phyloP scores from a whole-genome alignment of 2,113 vertebrate species.

The Eurystomus gularis region DNA sequence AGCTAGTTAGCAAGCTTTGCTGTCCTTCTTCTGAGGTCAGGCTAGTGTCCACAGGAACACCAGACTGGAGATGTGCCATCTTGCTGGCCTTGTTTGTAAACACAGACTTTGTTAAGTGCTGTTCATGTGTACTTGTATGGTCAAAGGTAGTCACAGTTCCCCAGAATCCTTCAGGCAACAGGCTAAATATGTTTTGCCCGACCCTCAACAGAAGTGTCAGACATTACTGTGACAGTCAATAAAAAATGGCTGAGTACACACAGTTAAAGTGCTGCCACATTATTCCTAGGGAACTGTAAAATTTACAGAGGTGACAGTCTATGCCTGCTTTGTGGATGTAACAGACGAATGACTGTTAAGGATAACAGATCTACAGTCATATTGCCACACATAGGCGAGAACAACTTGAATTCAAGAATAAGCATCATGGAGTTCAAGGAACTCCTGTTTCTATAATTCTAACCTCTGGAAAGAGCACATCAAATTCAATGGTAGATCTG shows the following conservation, averaged over 20 bases:
- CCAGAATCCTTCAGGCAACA: not conserved
- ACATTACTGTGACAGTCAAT: not conserved
- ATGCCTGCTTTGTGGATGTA: not conserved
- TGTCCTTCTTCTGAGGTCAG: not conserved
- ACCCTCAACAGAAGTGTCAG: not conserved
- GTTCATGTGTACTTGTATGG: not conserved
- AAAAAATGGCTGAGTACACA: not conserved
- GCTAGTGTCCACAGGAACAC: not conserved
- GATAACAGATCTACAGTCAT: not conserved
- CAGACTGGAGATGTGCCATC: not conserved
- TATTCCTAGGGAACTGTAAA: not conserved
- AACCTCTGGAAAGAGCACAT: not conserved
- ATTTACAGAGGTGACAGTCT: not conserved
- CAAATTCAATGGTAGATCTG: not conserved
- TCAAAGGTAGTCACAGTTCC: not conserved
- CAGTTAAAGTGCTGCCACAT: not conserved
- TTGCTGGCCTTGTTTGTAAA: not conserved
- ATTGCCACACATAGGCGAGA: not conserved
- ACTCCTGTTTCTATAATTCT: not conserved
- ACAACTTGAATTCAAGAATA: not conserved
- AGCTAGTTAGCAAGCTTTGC: not conserved
- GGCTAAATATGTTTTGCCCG: not conserved
- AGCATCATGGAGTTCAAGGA: not conserved
- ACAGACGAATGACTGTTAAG: not conserved
- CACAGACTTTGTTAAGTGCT: not conserved